A percentile compares a stretch with the other conserved stretches of the same genome.
These are phyloP conservation scores for Sterna hirundo DNA, from an alignment of 2,113 vertebrate genomes.

Conservation along the genomic window DNA sequence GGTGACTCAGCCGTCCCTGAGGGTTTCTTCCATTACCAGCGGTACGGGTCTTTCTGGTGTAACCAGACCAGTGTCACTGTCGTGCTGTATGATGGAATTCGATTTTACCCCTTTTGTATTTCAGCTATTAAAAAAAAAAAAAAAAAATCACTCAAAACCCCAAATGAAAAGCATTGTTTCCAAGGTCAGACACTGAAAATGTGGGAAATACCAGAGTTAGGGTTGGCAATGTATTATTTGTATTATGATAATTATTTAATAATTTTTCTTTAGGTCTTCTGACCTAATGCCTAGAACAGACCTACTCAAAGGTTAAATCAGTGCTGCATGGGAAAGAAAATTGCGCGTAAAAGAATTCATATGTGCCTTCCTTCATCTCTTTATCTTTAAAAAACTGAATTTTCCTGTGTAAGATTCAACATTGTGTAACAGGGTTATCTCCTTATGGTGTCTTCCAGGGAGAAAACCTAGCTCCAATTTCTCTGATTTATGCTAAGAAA, in stretches of 20 bases:
- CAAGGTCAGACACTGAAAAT: neutral
- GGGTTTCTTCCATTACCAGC: neutral
- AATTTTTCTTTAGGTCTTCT: neutral
- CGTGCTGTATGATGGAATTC: neutral
- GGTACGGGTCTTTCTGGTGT: neutral
- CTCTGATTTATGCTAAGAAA: neutral
- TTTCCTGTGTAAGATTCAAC: neutral
- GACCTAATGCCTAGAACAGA: neutral
- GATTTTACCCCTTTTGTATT: neutral
- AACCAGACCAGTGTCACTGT: neutral
- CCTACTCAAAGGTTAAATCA: neutral
- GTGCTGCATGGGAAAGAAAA: neutral
- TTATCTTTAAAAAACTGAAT: neutral
- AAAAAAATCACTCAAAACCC: too few relatives aligned
- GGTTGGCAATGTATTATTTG: neutral
- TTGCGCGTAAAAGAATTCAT: neutral
- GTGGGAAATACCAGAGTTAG: neutral
- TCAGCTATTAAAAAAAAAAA: neutral
- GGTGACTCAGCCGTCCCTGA: neutral
- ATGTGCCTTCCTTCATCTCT: neutral
- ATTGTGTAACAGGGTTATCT: neutral
- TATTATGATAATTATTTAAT: neutral
- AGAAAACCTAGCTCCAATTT: accelerated
- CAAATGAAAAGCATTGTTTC: neutral
- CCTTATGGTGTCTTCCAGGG: neutral